A percentile compares a stretch with the other conserved stretches of the same genome.
phyloP scores from a whole-genome alignment of 1,140 invertebrate genomes.

The Aphaenogaster ashmeadi region DNA sequence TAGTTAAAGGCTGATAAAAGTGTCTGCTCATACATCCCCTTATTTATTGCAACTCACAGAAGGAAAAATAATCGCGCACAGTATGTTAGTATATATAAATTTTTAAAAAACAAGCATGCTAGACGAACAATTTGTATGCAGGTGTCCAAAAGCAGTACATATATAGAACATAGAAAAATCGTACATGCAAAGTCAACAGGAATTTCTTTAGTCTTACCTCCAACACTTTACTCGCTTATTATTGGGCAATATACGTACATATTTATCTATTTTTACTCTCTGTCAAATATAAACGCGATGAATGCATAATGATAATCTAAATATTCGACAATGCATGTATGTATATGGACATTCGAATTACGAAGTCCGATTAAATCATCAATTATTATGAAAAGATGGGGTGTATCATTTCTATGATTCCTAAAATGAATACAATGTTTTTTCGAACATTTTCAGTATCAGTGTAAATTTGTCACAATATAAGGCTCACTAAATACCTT shows the following conservation, averaged over 20 bases:
- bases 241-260: constrained; percentile 26
- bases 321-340: constrained; percentile 27
- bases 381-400: constrained; percentile 24
- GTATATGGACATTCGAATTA: neutral
- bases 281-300: constrained; percentile 34
- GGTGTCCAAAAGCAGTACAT: constrained; percentile 56
- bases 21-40: neutral
- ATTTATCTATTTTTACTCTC: constrained; percentile 36
- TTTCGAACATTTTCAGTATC: constrained; percentile 84
- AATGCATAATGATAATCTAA: constrained; percentile 30
- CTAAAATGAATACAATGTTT: constrained; percentile 13
- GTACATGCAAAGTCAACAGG: constrained; percentile 67
- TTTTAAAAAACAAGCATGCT: constrained; percentile 58
- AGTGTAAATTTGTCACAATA: constrained; percentile 68
- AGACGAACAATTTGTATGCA: constrained; percentile 25
- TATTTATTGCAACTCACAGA: neutral
- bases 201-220: constrained; percentile 67
- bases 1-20: constrained; percentile 14
- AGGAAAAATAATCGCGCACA: constrained; percentile 14
- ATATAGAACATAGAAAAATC: constrained; percentile 10
- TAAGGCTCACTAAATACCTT: constrained; percentile 52
- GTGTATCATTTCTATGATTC: constrained; percentile 7
- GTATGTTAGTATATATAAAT: constrained; percentile 24
- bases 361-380: constrained; percentile 8
- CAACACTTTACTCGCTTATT: constrained; percentile 27